Conservation (phyloP, 2,797 vertebrate species). For the Brachyrhaphis roseni region DNA sequence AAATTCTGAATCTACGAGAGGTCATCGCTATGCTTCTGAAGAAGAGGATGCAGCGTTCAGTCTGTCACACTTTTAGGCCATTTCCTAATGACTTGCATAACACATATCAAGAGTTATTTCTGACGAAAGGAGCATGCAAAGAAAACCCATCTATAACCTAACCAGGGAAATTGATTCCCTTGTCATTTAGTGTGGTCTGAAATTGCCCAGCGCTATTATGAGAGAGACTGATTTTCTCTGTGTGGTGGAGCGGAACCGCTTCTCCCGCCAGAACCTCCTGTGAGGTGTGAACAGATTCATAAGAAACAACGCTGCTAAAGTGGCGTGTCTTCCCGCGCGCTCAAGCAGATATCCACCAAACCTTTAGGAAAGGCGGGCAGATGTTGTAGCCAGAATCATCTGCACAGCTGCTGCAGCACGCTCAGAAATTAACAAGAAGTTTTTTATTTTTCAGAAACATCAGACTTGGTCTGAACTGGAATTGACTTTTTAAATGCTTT, state of each 20-base stretch:
- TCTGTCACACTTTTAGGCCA: constrained; percentile 32
- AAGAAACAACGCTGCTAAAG: constrained; percentile 49
- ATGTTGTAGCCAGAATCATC: neutral
- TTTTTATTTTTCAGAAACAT: neutral
- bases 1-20: constrained; percentile 34
- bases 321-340: constrained; percentile 39
- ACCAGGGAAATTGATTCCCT: constrained; percentile 82
- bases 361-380: constrained; percentile 3
- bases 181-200: constrained; percentile 80
- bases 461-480: neutral
- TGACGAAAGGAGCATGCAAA: constrained; percentile 52
- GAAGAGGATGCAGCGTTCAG: constrained; percentile 14
- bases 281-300: constrained; percentile 68
- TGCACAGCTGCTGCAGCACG: neutral
- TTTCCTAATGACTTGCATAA: constrained; percentile 73
- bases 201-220: constrained; percentile 79
- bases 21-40: constrained; percentile 42
- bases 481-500: neutral
- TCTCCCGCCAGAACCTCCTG: constrained; percentile 56
- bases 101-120: constrained; percentile 69
- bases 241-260: constrained; percentile 66
- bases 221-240: constrained; percentile 72
- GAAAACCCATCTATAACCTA: constrained; percentile 81
- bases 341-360: constrained; percentile 38
- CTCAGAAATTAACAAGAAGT: neutral